Percentiles rank a stretch among this genome's conserved stretches.
Evolutionary conservation across 2,888 invertebrate genomes (phyloP).

Genomic region (Chironomus riparius): DNA sequence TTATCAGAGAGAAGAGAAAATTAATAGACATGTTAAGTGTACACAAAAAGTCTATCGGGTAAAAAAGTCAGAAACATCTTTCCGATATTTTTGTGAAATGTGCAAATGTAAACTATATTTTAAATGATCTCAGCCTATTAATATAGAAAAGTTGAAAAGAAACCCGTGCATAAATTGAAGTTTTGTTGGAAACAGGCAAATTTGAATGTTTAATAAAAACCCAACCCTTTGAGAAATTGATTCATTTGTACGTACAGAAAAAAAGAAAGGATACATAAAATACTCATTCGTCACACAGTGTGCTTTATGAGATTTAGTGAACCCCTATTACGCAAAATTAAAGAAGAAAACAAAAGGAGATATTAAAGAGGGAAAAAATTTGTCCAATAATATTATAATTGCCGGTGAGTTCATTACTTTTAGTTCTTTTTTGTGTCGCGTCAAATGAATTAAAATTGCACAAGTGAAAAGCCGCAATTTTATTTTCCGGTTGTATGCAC

Average conservation of each 20-base stretch:
- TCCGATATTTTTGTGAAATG: neutral
- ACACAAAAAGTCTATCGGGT: neutral
- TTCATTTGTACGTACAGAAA: neutral
- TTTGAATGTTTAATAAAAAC: neutral
- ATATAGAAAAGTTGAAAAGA: neutral
- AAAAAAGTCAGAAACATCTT: neutral
- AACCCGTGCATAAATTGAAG: neutral
- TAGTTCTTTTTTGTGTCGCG: neutral
- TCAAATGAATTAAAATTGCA: neutral
- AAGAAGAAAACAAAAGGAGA: neutral
- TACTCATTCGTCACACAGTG: constrained; percentile 11
- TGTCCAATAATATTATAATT: neutral
- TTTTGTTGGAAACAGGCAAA: neutral
- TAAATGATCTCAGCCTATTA: neutral
- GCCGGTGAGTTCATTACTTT: constrained; percentile 5
- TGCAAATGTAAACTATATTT: neutral
- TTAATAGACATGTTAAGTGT: neutral
- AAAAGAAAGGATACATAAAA: neutral
- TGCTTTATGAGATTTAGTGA: neutral
- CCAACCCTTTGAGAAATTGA: constrained; percentile 4
- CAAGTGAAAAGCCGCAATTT: neutral
- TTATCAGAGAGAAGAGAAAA: neutral
- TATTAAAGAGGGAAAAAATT: neutral
- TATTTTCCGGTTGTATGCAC: too few relatives aligned
- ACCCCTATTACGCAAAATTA: neutral